Conservation (phyloP, 2,113 vertebrate genomes). For the Sinocyclocheilus grahami region DNA sequence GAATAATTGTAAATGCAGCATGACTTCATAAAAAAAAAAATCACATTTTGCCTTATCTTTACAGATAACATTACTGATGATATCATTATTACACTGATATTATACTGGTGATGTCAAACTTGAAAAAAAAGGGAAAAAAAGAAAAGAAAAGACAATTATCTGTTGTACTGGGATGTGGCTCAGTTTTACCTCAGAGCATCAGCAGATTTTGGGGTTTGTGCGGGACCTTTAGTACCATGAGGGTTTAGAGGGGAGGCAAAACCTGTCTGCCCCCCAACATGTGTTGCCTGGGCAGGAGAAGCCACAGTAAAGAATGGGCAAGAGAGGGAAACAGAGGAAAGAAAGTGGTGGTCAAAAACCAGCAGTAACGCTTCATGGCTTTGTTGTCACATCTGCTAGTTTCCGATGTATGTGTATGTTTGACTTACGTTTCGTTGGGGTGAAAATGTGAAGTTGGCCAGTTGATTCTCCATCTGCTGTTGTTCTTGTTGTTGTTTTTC, state of each 20-base stretch:
- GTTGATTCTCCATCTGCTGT: conserved; percentile 65
- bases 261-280: background rate
- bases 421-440: conserved; percentile 31
- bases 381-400: background rate
- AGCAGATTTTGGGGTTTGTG: conserved; percentile 26
- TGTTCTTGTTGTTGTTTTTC: conserved; percentile 62
- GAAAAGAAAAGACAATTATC: background rate
- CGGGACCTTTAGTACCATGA: background rate
- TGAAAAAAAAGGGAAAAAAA: too few relatives aligned
- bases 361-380: background rate
- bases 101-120: background rate
- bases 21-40: background rate
- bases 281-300: conserved; percentile 45
- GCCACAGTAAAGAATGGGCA: background rate
- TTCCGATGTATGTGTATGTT: too few relatives aligned
- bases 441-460: conserved; percentile 56
- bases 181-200: conserved; percentile 38
- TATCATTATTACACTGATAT: background rate
- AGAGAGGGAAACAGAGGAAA: too few relatives aligned
- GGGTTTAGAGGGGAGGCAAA: conserved; percentile 62
- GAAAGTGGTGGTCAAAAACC: background rate
- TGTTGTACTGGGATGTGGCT: background rate
- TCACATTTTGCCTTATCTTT: background rate
- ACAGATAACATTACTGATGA: background rate
- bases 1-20: background rate